Conservation (phyloP, 2,797 vertebrate genomes). For the Telmatherina bonti region DNA sequence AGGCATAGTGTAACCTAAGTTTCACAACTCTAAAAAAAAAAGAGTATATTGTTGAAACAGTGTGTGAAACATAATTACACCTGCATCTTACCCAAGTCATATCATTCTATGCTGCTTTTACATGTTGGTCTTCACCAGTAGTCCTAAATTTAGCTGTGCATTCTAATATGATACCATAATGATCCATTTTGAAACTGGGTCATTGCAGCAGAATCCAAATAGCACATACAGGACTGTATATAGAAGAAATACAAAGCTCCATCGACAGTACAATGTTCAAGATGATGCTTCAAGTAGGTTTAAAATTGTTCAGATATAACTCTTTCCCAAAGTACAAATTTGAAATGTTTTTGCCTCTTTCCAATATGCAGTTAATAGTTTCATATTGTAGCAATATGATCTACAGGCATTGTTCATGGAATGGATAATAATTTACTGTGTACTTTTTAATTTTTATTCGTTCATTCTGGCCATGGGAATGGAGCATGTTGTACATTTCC, state of each 20-base stretch:
- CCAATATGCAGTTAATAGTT: too few relatives aligned
- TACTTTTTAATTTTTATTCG: too few relatives aligned
- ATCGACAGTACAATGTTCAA: neutral
- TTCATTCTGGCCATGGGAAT: too few relatives aligned
- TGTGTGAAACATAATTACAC: slow-evolving; percentile 7
- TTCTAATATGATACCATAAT: slow-evolving; percentile 53
- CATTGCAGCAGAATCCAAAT: slow-evolving; percentile 36
- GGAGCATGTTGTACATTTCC: too few relatives aligned
- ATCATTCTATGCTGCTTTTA: slow-evolving; percentile 9
- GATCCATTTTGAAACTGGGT: slow-evolving; percentile 46
- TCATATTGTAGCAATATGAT: too few relatives aligned
- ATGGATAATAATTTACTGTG: too few relatives aligned
- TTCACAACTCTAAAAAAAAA: slow-evolving; percentile 34
- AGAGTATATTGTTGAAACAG: neutral
- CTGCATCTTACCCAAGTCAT: slow-evolving; percentile 36
- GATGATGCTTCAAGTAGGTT: neutral
- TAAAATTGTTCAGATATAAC: too few relatives aligned
- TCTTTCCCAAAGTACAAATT: too few relatives aligned
- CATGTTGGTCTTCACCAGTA: slow-evolving; percentile 3
- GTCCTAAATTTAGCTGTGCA: slow-evolving; percentile 29
- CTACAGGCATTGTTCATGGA: too few relatives aligned
- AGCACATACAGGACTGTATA: neutral
- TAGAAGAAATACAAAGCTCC: neutral
- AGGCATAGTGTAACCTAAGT: slow-evolving; percentile 14
- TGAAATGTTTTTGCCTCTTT: too few relatives aligned